Conservation (phyloP, 2,797 vertebrate genomes). For the Zenarchopterus dispar region DNA sequence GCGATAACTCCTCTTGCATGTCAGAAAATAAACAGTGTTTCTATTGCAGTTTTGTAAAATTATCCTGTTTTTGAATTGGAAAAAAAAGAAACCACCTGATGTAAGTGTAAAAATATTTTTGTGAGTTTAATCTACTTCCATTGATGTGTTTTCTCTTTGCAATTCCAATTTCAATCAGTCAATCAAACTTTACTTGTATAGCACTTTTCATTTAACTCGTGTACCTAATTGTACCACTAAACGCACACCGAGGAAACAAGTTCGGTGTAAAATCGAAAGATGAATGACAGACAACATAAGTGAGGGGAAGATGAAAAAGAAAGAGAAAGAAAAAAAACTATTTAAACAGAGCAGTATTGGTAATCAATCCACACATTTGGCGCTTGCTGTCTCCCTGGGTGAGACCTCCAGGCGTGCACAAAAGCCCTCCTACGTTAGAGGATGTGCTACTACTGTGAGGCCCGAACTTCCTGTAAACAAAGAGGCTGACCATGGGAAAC, state of each 20-base stretch:
- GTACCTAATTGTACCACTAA: too few relatives aligned
- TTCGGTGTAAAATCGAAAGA: background rate
- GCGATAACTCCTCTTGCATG: too few relatives aligned
- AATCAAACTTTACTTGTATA: too few relatives aligned
- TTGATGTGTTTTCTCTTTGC: too few relatives aligned
- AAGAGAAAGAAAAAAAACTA: background rate
- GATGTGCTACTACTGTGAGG: conserved; percentile 52
- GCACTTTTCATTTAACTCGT: too few relatives aligned
- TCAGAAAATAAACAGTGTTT: too few relatives aligned
- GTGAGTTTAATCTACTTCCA: too few relatives aligned
- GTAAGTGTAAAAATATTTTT: too few relatives aligned
- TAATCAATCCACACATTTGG: conserved; percentile 37
- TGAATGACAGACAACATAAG: background rate
- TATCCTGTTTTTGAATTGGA: too few relatives aligned
- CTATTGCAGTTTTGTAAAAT: too few relatives aligned
- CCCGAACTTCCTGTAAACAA: conserved; percentile 45
- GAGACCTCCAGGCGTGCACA: conserved; percentile 47
- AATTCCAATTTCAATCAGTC: too few relatives aligned
- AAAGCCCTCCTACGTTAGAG: conserved; percentile 34
- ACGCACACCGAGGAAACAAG: background rate
- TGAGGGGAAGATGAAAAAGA: background rate
- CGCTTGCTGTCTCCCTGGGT: conserved; percentile 51
- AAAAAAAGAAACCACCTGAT: too few relatives aligned
- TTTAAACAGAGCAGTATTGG: conserved; percentile 26
- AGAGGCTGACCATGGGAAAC: conserved; percentile 31